Conservation (phyloP, 2,888 invertebrate species). For the Uropetala carovei region DNA sequence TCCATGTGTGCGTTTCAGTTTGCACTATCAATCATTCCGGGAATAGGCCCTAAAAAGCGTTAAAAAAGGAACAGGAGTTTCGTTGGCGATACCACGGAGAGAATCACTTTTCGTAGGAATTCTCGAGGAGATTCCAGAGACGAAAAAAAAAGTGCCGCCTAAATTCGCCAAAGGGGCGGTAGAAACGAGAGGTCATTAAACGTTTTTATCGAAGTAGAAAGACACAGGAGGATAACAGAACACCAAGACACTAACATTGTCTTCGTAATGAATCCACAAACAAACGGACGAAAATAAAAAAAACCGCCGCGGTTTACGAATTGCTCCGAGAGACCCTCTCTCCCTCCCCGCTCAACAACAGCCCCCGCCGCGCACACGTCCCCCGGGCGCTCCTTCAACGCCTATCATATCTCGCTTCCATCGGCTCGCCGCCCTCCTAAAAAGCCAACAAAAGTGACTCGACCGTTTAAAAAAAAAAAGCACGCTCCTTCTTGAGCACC, state of each 20-base stretch:
- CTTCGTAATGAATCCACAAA: neutral
- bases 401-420: slow-evolving; percentile 4
- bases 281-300: neutral
- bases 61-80: neutral
- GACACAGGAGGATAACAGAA: neutral
- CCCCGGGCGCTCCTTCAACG: neutral
- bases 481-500: neutral
- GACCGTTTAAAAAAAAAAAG: slow-evolving; percentile 22
- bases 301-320: neutral
- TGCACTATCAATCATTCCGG: slow-evolving; percentile 9
- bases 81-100: neutral
- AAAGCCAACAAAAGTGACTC: slow-evolving; percentile 14
- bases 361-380: neutral
- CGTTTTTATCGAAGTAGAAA: neutral
- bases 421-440: neutral
- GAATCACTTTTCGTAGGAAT: neutral
- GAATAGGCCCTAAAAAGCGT: neutral
- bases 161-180: neutral
- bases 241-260: neutral
- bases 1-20: slow-evolving; percentile 11
- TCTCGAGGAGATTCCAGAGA: neutral
- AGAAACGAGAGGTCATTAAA: neutral
- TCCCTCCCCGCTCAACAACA: neutral
- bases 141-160: neutral
- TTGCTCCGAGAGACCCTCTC: neutral